Conservation (phyloP, 2,888 invertebrate species). For the Melinaea marsaeus region DNA sequence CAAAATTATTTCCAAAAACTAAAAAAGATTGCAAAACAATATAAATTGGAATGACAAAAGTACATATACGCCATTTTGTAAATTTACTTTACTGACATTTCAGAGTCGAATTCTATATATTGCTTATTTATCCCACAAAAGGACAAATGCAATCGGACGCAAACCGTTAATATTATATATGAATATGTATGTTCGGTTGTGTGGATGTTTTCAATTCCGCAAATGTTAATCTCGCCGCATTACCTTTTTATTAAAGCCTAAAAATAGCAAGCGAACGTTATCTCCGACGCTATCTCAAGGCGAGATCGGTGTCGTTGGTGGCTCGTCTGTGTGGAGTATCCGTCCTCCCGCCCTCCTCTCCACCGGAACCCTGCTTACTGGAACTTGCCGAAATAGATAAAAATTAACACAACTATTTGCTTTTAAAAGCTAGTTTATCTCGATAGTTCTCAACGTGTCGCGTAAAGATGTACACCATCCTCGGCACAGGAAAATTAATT, state of each 20-base stretch:
- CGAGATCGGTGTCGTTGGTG: constrained; percentile 52
- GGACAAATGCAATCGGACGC: too few species aligned
- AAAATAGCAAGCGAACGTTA: constrained; percentile 68
- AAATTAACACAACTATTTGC: neutral
- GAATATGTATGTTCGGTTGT: neutral
- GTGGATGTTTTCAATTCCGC: constrained; percentile 31
- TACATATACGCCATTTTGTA: too few species aligned
- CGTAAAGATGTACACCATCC: constrained; percentile 7
- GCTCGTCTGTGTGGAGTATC: constrained; percentile 32
- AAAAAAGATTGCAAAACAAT: too few species aligned
- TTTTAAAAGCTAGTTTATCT: neutral
- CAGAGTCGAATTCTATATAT: too few species aligned
- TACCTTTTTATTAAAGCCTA: constrained; percentile 72
- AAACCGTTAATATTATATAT: neutral
- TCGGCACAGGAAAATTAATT: constrained; percentile 2
- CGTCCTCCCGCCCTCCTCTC: constrained; percentile 20
- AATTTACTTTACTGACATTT: too few species aligned
- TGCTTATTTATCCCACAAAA: too few species aligned
- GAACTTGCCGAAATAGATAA: constrained; percentile 3
- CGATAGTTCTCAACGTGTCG: neutral
- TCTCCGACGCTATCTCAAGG: constrained; percentile 73
- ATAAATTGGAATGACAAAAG: too few species aligned
- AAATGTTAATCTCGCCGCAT: constrained; percentile 52
- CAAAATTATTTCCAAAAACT: too few species aligned
- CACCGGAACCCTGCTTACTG: constrained; percentile 14